Conservation (phyloP, 2,888 invertebrate species). For the Dromius quadrimaculatus region DNA sequence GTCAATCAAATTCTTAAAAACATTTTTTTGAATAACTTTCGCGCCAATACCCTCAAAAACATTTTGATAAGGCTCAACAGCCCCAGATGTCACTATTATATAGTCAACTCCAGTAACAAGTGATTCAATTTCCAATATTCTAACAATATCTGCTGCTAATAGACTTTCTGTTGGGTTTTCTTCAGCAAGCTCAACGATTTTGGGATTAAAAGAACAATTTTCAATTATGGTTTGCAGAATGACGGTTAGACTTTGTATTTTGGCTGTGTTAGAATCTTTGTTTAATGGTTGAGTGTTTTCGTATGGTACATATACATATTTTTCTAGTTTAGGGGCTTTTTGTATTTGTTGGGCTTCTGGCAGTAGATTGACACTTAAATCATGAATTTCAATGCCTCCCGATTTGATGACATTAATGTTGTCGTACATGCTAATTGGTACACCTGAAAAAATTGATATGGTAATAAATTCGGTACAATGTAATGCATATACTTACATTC, state of each 20-base stretch:
- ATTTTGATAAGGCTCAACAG: conserved; percentile 69
- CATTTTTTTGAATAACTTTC: conserved; percentile 76
- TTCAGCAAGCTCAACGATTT: conserved; percentile 76
- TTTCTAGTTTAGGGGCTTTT: conserved; percentile 84
- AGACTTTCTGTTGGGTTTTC: conserved; percentile 77
- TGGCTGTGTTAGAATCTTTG: conserved; percentile 74
- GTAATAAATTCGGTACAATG: no score
- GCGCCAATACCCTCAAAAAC: conserved; percentile 73
- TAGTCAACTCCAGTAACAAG: conserved; percentile 74
- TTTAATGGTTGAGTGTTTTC: conserved; percentile 69
- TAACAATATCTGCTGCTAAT: conserved; percentile 72
- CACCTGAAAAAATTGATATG: conserved; percentile 56
- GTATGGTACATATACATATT: conserved; percentile 85
- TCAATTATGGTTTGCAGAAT: conserved; percentile 82
- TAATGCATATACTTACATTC: conserved; percentile 57
- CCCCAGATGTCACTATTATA: conserved; percentile 69
- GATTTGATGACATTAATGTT: conserved; percentile 80
- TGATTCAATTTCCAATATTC: conserved; percentile 81
- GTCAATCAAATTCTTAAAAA: conserved; percentile 71
- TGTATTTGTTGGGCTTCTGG: conserved; percentile 85
- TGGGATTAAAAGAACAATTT: conserved; percentile 80
- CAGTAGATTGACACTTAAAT: conserved; percentile 91
- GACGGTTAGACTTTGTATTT: conserved; percentile 76
- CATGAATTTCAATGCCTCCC: conserved; percentile 89
- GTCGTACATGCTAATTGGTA: conserved; percentile 78